A percentile compares a stretch with the other conserved stretches of the same genome.
Evolutionary conservation across 2,113 vertebrate species (phyloP).

Genomic region (Rhabdomys dilectus): DNA sequence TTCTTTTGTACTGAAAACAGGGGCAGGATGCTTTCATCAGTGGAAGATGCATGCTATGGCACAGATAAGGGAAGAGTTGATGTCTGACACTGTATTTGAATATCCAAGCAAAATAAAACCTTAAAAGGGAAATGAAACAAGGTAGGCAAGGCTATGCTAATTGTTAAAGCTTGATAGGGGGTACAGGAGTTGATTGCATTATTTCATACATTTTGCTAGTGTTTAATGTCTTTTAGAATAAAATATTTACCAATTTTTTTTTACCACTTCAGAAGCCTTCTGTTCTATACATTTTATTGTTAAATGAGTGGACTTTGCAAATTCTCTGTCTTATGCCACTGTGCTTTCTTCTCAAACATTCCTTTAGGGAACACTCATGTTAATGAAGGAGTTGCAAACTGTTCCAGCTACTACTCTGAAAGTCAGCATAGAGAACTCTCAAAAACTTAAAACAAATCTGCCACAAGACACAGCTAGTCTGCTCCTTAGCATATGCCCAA

Average conservation of each 20-base stretch:
- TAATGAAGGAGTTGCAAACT: neutral
- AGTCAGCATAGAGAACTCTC: neutral
- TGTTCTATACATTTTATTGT: neutral
- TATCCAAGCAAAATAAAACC: too few species aligned
- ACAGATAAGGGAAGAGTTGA: neutral
- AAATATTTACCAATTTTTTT: neutral
- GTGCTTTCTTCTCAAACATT: neutral
- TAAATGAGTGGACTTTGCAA: neutral
- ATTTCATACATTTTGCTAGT: neutral
- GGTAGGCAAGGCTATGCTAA: neutral
- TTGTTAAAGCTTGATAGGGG: neutral
- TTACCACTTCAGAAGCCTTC: neutral
- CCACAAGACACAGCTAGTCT: neutral
- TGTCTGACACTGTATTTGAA: too few species aligned
- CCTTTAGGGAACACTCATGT: neutral
- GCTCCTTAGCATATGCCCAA: neutral
- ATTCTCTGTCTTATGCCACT: neutral
- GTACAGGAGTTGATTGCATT: neutral
- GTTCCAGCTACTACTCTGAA: neutral
- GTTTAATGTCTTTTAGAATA: neutral
- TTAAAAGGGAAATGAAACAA: neutral
- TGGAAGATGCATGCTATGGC: neutral
- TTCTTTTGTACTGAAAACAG: constrained; percentile 17
- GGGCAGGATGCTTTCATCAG: neutral
- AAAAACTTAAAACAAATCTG: neutral